phyloP scores from a whole-genome alignment of 1,140 invertebrate genomes.

The Linepithema humile region DNA sequence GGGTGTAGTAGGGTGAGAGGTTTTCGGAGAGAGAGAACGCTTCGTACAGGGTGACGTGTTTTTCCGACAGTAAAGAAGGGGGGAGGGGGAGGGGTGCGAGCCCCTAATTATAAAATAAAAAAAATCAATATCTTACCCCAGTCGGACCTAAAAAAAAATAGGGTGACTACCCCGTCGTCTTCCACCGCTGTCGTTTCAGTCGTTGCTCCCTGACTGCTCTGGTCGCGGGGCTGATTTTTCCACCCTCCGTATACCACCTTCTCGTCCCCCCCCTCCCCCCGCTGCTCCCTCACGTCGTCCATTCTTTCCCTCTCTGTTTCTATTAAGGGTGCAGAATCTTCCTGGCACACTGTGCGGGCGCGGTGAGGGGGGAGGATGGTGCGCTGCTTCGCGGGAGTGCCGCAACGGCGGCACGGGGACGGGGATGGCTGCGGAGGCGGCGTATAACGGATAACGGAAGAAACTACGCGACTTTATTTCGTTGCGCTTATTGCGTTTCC shows the following conservation, averaged over 20 bases:
- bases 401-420: conserved; percentile 18
- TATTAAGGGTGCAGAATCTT: conserved; percentile 31
- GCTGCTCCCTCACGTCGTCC: not conserved
- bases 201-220: conserved; percentile 72
- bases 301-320: conserved; percentile 44
- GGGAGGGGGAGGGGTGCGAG: conserved; percentile 74
- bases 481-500: conserved; percentile 79
- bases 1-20: not conserved
- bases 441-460: conserved; percentile 74
- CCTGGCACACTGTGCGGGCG: not conserved
- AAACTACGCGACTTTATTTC: conserved; percentile 78
- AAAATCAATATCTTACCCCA: conserved; percentile 85
- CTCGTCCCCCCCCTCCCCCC: not conserved
- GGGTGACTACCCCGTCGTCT: conserved; percentile 78
- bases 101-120: conserved; percentile 85
- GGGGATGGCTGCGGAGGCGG: conserved; percentile 6
- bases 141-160: conserved; percentile 79
- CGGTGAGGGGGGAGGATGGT: conserved; percentile 1
- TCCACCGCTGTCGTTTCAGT: conserved; percentile 67
- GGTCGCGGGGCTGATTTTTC: conserved; percentile 76
- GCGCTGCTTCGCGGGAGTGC: conserved; percentile 59
- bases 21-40: not conserved
- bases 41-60: conserved; percentile 80
- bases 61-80: conserved; percentile 79
- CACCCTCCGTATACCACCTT: not conserved